Conservation (phyloP, 2,797 vertebrate species). For the Sarcophilus harrisii region DNA sequence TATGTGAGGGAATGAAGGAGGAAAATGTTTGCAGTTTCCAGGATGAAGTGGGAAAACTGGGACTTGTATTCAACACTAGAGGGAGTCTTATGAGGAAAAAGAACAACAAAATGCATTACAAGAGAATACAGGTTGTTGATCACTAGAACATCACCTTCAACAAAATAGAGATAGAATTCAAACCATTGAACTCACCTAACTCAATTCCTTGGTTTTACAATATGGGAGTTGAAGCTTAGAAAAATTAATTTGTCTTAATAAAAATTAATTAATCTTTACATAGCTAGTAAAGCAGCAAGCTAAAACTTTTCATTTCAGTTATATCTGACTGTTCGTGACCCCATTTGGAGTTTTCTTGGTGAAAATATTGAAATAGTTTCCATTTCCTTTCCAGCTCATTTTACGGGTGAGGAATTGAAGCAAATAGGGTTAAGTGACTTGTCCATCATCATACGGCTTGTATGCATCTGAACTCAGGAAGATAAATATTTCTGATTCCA, state of each 20-base stretch:
- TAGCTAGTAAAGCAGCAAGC: background rate
- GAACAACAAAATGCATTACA: background rate
- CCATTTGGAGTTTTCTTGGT: background rate
- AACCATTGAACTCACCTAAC: background rate
- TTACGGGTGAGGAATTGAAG: background rate
- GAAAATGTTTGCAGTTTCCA: background rate
- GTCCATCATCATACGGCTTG: background rate
- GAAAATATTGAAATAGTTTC: background rate
- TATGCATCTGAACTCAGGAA: background rate
- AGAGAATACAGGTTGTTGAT: background rate
- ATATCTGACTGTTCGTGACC: background rate
- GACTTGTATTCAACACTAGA: constrained; percentile 35
- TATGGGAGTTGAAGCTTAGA: background rate
- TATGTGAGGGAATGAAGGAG: background rate
- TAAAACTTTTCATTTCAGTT: background rate
- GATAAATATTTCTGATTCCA: background rate
- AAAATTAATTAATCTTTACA: background rate
- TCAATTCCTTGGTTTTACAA: background rate
- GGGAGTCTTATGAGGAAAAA: constrained; percentile 42
- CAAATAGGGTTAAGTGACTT: background rate
- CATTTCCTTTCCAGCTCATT: background rate
- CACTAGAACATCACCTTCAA: background rate
- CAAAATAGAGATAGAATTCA: background rate
- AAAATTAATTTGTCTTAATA: background rate
- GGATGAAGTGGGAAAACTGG: background rate